Evolutionary conservation across 2,797 vertebrate species (phyloP).

Genomic region (Acestrorhynchus altus): DNA sequence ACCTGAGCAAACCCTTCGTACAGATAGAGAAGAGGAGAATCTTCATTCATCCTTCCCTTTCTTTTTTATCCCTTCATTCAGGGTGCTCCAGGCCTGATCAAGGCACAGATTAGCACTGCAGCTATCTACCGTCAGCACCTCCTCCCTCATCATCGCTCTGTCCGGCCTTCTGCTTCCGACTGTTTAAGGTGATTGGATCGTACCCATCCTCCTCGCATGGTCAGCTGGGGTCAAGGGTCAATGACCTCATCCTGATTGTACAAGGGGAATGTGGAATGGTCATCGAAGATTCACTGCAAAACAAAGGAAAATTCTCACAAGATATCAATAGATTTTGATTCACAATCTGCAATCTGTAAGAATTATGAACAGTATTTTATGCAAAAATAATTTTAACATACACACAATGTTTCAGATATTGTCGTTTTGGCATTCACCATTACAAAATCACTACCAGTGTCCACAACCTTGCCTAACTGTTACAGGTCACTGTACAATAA

Average conservation of each 20-base stretch:
- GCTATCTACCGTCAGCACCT: conserved; percentile 59
- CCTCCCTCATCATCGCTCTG: conserved; percentile 60
- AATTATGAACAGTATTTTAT: neutral
- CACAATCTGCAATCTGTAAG: neutral
- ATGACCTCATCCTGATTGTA: conserved; percentile 74
- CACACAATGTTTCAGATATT: neutral
- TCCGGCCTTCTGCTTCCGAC: conserved; percentile 73
- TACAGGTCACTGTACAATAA: neutral
- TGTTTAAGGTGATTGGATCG: conserved; percentile 79
- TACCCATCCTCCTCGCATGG: conserved; percentile 74
- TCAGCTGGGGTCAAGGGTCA: conserved; percentile 73
- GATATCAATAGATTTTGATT: conserved; percentile 4
- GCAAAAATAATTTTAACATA: neutral
- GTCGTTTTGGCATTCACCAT: too few relatives aligned
- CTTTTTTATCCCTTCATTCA: conserved; percentile 58
- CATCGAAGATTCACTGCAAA: conserved; percentile 58
- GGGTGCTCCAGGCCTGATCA: conserved; percentile 67
- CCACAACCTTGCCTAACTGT: neutral
- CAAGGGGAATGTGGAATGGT: conserved; percentile 51
- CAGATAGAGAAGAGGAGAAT: conserved; percentile 68
- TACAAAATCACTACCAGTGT: too few relatives aligned
- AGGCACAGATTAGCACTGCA: conserved; percentile 73
- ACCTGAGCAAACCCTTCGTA: conserved; percentile 45
- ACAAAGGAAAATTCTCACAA: conserved; percentile 60
- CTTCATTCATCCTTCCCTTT: conserved; percentile 24